Base-by-base conservation (phyloP, 2,888 invertebrate species). In the Drosophila niveifrons region DNA sequence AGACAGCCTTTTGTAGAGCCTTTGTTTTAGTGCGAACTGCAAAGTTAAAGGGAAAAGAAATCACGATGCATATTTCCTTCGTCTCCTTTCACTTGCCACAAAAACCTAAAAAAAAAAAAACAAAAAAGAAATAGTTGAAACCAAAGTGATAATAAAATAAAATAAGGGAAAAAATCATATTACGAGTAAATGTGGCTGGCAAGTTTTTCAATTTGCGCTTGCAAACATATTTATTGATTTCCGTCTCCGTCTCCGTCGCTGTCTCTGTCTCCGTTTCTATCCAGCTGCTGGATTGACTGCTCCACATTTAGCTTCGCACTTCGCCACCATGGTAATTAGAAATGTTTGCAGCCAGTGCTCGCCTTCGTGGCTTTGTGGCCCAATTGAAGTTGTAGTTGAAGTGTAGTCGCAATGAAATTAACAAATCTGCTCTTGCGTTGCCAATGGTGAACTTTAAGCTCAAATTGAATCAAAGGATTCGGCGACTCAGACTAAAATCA, bases 161-260 rank as follows among this genome's bases (percentile, higher is more conserved):
- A 44, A 41, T 46, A 52, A 43, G 44, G 50, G 58, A 39, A 46
- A n/a, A 34, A 72, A 66, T 75, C 52, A 73, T 82, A 69, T 73
- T 73, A 74, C 67, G 61, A 63, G 67, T 73, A 65, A 85, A 72
- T 78, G 82, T 73, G 76, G 67, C 79, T 70, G 67, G 70, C 66
- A 80, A 80, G 80, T 80, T 82, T 85, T 82, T 82, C 74, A 76
- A 82, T 85, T 75, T 82, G 59, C 69, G 68, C 82, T 76, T 78
- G 76, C 80, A 72, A 83, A 86, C 86, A 86, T 83, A 86, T 83
- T 83, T 86, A 86, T 83, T 86, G 83, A 83, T 86, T 82, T 86
- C 83, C 86, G 80, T 62, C 59, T 59, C 52, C 63, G 56, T 10
- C 29, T 55, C 7, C 51, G 53, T n/a, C 23, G 39, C 17, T 44